Evolutionary conservation across 2,113 vertebrate genomes (phyloP).

Genomic region (Nycticebus coucang): DNA sequence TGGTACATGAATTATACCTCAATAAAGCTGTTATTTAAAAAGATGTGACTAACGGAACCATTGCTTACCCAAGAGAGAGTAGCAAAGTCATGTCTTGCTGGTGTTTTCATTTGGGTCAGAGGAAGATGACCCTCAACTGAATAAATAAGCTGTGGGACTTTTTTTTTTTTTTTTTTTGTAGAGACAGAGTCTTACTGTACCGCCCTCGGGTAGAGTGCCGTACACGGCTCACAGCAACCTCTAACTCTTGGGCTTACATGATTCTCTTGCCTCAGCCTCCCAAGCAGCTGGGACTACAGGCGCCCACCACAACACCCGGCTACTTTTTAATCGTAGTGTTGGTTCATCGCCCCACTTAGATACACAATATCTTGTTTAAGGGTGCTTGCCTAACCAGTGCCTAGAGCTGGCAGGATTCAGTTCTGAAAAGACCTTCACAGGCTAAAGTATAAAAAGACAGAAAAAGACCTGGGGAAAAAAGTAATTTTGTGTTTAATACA

Average conservation of each 20-base stretch:
- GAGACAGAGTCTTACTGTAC: no score
- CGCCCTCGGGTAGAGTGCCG: no score
- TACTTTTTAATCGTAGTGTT: neutral
- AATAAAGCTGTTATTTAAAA: slow-evolving; percentile 33
- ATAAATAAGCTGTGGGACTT: neutral
- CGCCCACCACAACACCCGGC: no score
- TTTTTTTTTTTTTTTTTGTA: no score
- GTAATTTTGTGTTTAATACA: neutral
- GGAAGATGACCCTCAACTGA: neutral
- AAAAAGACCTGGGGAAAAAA: neutral
- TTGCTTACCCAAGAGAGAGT: neutral
- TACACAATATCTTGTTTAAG: neutral
- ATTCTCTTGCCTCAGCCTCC: no score
- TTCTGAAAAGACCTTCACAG: neutral
- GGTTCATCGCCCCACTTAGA: neutral
- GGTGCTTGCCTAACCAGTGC: neutral
- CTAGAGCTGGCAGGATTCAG: neutral
- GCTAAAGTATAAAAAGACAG: neutral
- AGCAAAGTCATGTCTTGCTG: neutral
- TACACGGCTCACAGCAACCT: no score
- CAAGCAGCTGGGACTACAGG: no score
- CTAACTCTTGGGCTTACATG: no score
- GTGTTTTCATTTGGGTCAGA: neutral
- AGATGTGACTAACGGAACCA: neutral
- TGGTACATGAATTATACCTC: slow-evolving; percentile 30